Percentiles rank a stretch among this genome's conserved stretches.
These are phyloP conservation scores for Nothoprocta pentlandii DNA, from an alignment of 2,113 vertebrate genomes.

Conservation along the genomic window DNA sequence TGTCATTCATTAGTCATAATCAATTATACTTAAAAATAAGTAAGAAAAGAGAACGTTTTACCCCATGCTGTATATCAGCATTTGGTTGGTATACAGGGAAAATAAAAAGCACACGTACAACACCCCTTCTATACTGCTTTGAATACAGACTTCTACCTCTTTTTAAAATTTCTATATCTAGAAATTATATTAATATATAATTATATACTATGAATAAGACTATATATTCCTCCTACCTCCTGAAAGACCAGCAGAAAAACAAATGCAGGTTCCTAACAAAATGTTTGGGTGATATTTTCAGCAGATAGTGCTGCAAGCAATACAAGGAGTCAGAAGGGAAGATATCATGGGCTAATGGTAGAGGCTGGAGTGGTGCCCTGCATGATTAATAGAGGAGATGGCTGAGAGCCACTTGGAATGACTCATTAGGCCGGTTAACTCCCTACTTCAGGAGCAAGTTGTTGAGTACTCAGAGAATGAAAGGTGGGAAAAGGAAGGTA, in stretches of 20 bases:
- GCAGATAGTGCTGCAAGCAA: not conserved
- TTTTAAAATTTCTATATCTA: not conserved
- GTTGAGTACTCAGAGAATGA: not conserved
- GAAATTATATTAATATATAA: too few species aligned
- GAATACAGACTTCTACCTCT: not conserved
- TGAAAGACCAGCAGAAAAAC: not conserved
- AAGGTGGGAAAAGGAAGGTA: not conserved
- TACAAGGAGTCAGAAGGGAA: not conserved
- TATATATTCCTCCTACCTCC: not conserved
- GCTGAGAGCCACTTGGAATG: conserved; percentile 22
- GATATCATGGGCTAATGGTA: not conserved
- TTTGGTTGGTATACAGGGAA: not conserved
- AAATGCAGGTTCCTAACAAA: not conserved
- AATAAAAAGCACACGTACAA: not conserved
- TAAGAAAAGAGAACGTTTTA: not conserved
- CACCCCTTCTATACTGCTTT: not conserved
- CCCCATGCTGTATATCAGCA: not conserved
- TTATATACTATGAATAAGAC: not conserved
- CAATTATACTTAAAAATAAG: not conserved
- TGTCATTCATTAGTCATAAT: not conserved
- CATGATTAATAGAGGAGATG: conserved; percentile 50
- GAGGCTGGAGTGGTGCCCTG: not conserved
- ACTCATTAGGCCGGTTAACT: conserved; percentile 29
- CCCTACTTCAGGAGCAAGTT: not conserved
- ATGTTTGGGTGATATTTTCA: not conserved